phyloP scores from a whole-genome alignment of 2,797 vertebrate species.

The Molossus molossus region DNA sequence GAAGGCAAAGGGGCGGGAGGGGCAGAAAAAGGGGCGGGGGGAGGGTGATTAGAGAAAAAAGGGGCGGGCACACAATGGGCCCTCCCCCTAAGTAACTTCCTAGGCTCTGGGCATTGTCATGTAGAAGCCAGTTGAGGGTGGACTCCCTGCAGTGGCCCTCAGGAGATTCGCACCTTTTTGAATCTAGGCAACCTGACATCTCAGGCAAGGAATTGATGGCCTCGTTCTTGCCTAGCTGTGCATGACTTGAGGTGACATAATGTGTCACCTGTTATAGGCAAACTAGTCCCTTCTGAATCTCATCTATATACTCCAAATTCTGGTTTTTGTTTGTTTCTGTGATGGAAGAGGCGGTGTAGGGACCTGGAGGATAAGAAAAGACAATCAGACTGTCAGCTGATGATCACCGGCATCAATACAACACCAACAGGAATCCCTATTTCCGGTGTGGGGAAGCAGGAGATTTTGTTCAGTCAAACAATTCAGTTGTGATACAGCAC shows the following conservation, averaged over 20 bases:
- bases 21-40: background rate
- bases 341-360: too few relatives aligned
- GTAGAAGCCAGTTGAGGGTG: background rate
- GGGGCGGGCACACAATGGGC: background rate
- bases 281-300: too few relatives aligned
- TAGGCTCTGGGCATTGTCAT: fast-evolving
- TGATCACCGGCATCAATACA: too few relatives aligned
- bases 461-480: background rate
- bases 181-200: too few relatives aligned
- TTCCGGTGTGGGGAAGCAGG: background rate
- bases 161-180: fast-evolving
- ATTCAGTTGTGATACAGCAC: too few relatives aligned
- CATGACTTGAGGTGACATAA: too few relatives aligned
- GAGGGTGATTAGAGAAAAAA: too few relatives aligned
- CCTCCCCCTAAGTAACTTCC: fast-evolving
- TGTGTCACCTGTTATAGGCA: too few relatives aligned
- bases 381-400: background rate
- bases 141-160: background rate
- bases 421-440: background rate
- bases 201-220: too few relatives aligned
- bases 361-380: background rate
- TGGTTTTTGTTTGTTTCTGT: too few relatives aligned
- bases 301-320: background rate
- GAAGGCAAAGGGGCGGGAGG: too few relatives aligned
- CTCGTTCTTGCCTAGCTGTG: too few relatives aligned